Evolutionary conservation across 2,113 vertebrate genomes (phyloP).

Genomic region (Chloebia gouldiae): DNA sequence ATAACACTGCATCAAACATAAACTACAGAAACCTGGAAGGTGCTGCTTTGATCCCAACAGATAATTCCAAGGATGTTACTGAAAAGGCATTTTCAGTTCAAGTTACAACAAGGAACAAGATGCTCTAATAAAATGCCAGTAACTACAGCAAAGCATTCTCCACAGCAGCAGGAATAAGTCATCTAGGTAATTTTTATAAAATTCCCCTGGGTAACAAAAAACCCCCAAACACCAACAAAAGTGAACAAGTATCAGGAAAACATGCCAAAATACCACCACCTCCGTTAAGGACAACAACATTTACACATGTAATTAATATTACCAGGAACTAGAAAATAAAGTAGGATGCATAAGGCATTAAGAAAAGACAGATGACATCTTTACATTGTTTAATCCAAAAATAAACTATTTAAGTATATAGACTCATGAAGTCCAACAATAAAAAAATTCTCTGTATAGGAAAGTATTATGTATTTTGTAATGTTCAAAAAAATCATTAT

Average conservation of each 20-base stretch:
- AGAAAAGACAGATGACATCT: not conserved
- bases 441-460: not conserved
- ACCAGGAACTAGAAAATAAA: not conserved
- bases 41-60: not conserved
- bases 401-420: not conserved
- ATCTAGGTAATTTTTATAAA: not conserved
- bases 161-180: not conserved
- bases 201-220: not conserved
- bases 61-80: not conserved
- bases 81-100: not conserved
- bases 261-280: not conserved
- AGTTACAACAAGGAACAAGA: not conserved
- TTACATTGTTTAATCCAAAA: not conserved
- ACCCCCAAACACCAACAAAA: not conserved
- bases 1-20: not conserved
- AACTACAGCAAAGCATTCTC: not conserved
- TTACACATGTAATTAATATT: not conserved
- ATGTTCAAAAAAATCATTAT: not conserved
- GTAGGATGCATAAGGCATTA: not conserved
- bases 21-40: not conserved
- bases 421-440: not conserved
- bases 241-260: not conserved
- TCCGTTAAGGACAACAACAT: not conserved
- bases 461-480: not conserved
- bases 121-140: not conserved